Evolutionary conservation across 2,797 vertebrate genomes (phyloP), one percentile per base, ranked within the genome.

Genomic region (Sebastes minor): DNA sequence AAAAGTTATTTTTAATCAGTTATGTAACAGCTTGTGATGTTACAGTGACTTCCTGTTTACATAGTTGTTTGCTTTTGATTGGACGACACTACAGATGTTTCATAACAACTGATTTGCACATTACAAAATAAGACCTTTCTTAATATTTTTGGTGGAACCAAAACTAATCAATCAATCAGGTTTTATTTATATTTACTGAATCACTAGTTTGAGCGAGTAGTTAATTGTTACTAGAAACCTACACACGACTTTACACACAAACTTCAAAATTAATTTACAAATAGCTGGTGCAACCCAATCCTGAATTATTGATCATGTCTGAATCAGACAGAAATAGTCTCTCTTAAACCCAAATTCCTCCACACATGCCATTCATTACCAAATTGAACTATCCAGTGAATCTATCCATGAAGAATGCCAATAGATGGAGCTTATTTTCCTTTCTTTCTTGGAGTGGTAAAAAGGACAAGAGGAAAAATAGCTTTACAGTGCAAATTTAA

Each of bases 291-390:
- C 30, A 52, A 70, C 5, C 42, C 20, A 72, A n/a, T 56, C 11
- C 52, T 71, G 52, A 79, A 71, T 72, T 61, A 71, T 8, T 68
- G 60, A 74, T 53, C 61, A 33, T 35, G 23, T 81, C 28, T 57
- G 32, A 65, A 70, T 35, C 23, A 66, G 16, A 64, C 46, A 65
- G 35, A 62, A 74, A 76, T 53, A 63, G 56, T 69, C 6, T 61
- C 66, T 46, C 59, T 76, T 32, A 56, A 49, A 32, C 8, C 20
- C 8, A 52, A 49, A 71, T 62, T 61, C 23, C 27, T 75, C 72
- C 71, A 88, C 87, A 91, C 73, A 86, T 85, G 86, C 64, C 76
- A 76, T 71, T 80, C 46, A 84, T 88, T 84, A 83, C 67, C 30
- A 73, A 53, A 70, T 73, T 83, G 66, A 89, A 83, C 86, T 70